Base-by-base conservation (phyloP, 2,888 invertebrate species). In the Sisyra terminalis region DNA sequence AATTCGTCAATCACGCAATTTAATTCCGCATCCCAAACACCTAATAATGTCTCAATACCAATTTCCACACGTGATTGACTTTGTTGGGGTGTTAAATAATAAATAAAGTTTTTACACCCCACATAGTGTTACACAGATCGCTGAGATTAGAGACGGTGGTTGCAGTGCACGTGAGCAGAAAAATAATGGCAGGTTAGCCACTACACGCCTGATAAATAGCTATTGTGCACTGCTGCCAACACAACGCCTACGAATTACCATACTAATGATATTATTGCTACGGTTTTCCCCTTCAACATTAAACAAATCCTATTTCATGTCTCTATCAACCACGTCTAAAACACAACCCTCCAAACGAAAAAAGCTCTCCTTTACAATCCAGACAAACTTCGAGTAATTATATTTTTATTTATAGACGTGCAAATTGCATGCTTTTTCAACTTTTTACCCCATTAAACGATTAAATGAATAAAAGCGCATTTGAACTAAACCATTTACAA, bases 161-260 rank as follows among this genome's bases (percentile, higher is more conserved):
- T 24, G 24, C 24, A 14, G n/a, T 32, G 32, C 32, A 32, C 32
- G 32, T 32, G 32, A 32, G 14, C 32, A 32, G 11, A 18, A 38
- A 38, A 18, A 16, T 38, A 38, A 38, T 51, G 49, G 48, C 53
- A 51, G 53, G 57, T 57, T 60, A 55, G 60, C 59, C 63, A 63
- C 59, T 61, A 61, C 60, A 61, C 57, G 63, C 61, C 38, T 18
- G 38, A 38, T 18, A 15, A 18, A 18, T 18, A 14, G n/a, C 14
- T 61, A 59, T 53, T 52, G 57, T 59, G 57, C 58, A 57, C 53
- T 57, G 59, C 58, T 57, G 59, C 60, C 60, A 58, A 60, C 56
- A 57, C 56, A 55, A 60, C 61, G 60, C 61, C 60, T 60, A 60
- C 57, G 60, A 61, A 63, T 63, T 62, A 63, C 60, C 60, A 62